phyloP scores from a whole-genome alignment of 2,797 vertebrate species.

The Semotilus atromaculatus region DNA sequence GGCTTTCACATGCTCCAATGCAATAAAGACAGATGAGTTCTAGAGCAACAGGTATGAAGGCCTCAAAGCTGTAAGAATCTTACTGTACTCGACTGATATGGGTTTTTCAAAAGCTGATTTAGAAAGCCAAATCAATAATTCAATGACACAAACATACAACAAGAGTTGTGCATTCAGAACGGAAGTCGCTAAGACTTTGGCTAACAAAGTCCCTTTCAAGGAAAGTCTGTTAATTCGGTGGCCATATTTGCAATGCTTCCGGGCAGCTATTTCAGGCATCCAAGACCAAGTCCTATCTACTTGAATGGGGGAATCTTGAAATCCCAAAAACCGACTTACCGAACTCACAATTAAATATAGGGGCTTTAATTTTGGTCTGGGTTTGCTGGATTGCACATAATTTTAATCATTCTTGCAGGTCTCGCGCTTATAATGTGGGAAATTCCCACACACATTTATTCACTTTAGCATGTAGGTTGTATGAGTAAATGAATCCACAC shows the following conservation, averaged over 20 bases:
- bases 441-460: too few relatives aligned
- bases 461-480: too few relatives aligned
- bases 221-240: neutral
- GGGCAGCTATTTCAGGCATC: neutral
- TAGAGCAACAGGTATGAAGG: conserved; percentile 2
- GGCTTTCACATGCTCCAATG: neutral
- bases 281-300: neutral
- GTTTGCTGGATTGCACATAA: too few relatives aligned
- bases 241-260: neutral
- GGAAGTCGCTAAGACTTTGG: neutral
- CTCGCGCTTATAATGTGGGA: too few relatives aligned
- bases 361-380: too few relatives aligned
- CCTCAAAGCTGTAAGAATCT: neutral
- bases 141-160: neutral
- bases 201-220: neutral
- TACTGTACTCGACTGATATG: neutral
- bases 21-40: neutral
- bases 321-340: neutral
- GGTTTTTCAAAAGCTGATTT: neutral
- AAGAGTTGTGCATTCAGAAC: neutral
- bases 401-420: too few relatives aligned
- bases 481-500: too few relatives aligned
- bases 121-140: neutral
- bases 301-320: neutral
- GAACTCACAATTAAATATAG: too few relatives aligned